Base-by-base conservation (phyloP, 2,888 invertebrate genomes). In the Cheilosia grossa region DNA sequence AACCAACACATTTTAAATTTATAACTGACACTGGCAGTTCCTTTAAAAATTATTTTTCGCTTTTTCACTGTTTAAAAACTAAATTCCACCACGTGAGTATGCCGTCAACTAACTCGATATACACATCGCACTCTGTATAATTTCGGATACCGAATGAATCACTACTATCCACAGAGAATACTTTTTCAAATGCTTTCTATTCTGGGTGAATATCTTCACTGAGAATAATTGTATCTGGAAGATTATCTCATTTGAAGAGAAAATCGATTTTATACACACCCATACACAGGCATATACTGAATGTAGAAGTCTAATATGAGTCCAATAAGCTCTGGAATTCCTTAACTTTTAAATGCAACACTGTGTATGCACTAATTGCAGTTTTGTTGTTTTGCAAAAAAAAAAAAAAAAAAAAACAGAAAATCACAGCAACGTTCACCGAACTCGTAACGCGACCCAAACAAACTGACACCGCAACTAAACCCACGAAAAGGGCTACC, bases 401-500 rank as follows among this genome's bases (percentile, higher is more conserved):
- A 24, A 24, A 24, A 40, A 13, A 37, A 6, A 1, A 27, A 27
- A 27, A 0, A 5, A 24, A 24, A 24, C 24, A 24, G 2, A 27
- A 24, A 75, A 21, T 47, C 21, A 63, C 44, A 21, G 44, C 27
- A 53, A 70, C 61, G 54, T 73, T 54, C 59, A 83, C 74, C 83
- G 83, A 74, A 59, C 69, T 69, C 44, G 58, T n/a, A 53, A 69
- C 61, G 37, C 69, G 79, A 74, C 73, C 63, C 74, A 66, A 75
- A 75, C 74, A 80, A 83, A 83, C 83, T 83, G 64, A 74, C 49
- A 40, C 74, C 74, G 74, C 73, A 58, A 59, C 66, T 47, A 53
- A 64, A 42, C 64, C 70, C 51, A 49, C 51, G 47, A 27, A 47
- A 59, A 59, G 64, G 74, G 47, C 58, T 69, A 59, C 63, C 69